Evolutionary conservation across 2,113 vertebrate genomes (phyloP).

Genomic region (Sebastes schlegelii): DNA sequence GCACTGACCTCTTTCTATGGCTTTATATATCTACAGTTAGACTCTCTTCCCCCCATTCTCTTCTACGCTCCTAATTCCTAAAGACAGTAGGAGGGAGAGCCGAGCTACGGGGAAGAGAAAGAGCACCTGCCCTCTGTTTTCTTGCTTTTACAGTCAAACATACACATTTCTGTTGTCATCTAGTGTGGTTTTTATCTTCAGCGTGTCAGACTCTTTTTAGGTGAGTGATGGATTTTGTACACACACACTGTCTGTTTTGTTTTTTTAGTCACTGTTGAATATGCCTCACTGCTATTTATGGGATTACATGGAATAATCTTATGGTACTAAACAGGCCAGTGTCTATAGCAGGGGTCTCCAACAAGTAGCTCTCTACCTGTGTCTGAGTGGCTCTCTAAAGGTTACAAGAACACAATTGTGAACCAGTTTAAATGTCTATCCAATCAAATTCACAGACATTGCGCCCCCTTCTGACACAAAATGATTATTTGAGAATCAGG

Average conservation of each 20-base stretch:
- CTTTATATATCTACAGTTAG: constrained; percentile 62
- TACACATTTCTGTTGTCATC: constrained; percentile 23
- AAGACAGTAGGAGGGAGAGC: constrained; percentile 27
- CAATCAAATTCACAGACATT: no score
- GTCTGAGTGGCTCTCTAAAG: no score
- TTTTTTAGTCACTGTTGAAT: background rate
- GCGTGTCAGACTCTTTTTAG: background rate
- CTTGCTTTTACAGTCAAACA: constrained; percentile 24
- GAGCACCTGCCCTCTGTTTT: constrained; percentile 40
- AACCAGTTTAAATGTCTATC: no score
- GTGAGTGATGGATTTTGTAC: background rate
- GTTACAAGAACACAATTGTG: no score
- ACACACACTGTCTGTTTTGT: background rate
- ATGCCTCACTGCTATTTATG: background rate
- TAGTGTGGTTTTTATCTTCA: background rate
- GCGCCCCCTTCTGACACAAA: no score
- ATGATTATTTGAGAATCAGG: no score
- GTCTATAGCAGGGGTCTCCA: background rate
- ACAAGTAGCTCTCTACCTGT: no score
- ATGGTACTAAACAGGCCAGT: background rate
- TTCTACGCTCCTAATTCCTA: constrained; percentile 27
- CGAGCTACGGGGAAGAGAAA: constrained; percentile 24
- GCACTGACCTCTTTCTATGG: constrained; percentile 75
- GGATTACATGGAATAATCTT: background rate
- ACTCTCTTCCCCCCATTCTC: constrained; percentile 28